A percentile compares a stretch with the other conserved stretches of the same genome.
These are phyloP conservation scores for Platyscapa corneri DNA, from an alignment of 1,140 invertebrate genomes.

Conservation along the genomic window DNA sequence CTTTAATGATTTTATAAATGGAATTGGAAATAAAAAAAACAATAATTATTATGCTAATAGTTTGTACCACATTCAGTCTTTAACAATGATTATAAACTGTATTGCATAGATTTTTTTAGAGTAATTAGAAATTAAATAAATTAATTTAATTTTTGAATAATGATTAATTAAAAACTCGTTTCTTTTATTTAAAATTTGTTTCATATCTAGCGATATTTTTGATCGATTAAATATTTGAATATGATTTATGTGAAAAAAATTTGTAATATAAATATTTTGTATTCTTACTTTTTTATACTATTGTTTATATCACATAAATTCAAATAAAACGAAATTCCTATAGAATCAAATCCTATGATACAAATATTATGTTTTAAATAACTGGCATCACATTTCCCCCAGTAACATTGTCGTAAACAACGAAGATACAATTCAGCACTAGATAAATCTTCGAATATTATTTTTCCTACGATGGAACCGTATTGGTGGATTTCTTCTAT, in stretches of 20 bases:
- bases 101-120: too few species aligned
- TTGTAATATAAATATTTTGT: neutral
- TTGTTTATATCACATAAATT: constrained; percentile 66
- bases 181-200: too few species aligned
- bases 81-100: neutral
- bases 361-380: constrained; percentile 63
- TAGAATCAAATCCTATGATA: constrained; percentile 63
- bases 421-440: constrained; percentile 70
- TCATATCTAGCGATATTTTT: too few species aligned
- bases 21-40: too few species aligned
- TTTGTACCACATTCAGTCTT: too few species aligned
- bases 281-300: constrained; percentile 72
- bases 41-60: too few species aligned
- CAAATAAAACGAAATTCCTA: constrained; percentile 71
- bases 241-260: too few species aligned
- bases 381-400: constrained; percentile 62
- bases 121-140: too few species aligned
- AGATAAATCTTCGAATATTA: constrained; percentile 64
- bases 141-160: too few species aligned
- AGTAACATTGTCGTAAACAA: constrained; percentile 74
- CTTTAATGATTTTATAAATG: too few species aligned
- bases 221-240: too few species aligned
- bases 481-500: constrained; percentile 74
- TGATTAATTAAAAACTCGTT: too few species aligned
- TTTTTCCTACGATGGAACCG: constrained; percentile 72